Evolutionary conservation across 35 echinoderm and acorn worm species (phyloP).

Genomic region (Strongylocentrotus purpuratus): DNA sequence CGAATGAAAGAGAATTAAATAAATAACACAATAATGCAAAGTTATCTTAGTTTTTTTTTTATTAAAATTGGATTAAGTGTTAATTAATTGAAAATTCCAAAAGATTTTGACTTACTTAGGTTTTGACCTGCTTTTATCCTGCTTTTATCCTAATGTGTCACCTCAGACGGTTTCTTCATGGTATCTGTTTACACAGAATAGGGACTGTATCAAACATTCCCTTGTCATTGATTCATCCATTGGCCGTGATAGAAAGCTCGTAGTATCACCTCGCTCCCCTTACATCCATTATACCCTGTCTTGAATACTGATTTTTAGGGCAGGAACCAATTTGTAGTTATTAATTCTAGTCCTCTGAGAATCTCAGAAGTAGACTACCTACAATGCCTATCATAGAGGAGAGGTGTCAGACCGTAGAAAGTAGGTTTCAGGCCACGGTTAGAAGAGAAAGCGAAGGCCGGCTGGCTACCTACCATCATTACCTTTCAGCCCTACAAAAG

Average conservation of each 20-base stretch:
- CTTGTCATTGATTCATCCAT: background rate
- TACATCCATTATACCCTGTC: slow-evolving; percentile 1
- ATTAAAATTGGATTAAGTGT: background rate
- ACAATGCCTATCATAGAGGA: background rate
- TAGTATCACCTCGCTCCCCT: background rate
- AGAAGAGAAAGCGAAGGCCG: background rate
- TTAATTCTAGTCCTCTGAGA: background rate
- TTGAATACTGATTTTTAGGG: slow-evolving; percentile 12
- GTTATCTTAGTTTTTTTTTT: background rate
- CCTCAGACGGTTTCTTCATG: background rate
- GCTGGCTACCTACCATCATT: background rate
- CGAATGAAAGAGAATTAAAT: background rate
- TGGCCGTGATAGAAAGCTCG: background rate
- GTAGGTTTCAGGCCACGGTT: background rate
- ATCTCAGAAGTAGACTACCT: background rate
- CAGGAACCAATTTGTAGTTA: slow-evolving; percentile 11
- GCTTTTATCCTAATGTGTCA: background rate
- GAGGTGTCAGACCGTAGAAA: background rate
- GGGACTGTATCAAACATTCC: background rate
- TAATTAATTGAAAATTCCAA: background rate
- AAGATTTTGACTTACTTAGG: background rate
- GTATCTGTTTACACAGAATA: background rate
- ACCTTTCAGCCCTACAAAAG: background rate
- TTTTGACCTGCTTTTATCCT: background rate
- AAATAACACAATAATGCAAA: too few relatives aligned